Conservation (phyloP, 2,113 vertebrate genomes). For the Todiramphus saurophagus region DNA sequence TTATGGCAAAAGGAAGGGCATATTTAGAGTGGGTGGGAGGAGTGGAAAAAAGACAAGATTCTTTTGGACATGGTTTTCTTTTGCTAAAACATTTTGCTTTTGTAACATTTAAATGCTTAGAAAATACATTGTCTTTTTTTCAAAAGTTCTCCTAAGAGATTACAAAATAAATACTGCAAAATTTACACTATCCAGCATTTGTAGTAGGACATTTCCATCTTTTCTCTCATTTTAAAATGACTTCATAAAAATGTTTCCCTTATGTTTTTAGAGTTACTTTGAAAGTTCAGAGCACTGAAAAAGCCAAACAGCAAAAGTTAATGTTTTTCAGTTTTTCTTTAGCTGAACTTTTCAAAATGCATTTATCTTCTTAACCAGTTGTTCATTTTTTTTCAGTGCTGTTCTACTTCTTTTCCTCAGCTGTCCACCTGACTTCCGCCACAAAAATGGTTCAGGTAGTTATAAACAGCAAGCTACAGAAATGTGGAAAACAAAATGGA, state of each 20-base stretch:
- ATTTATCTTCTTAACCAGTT: neutral
- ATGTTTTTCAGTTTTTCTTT: neutral
- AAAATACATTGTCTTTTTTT: neutral
- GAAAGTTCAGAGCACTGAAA: neutral
- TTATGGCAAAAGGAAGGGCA: neutral
- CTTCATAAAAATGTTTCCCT: neutral
- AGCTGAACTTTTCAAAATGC: neutral
- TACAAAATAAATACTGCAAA: neutral
- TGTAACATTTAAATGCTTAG: neutral
- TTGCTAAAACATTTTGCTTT: neutral
- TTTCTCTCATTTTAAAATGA: neutral
- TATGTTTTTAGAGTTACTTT: neutral
- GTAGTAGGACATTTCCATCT: neutral
- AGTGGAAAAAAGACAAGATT: neutral
- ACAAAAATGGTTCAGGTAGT: neutral
- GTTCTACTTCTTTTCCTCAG: neutral
- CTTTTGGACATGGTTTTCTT: neutral
- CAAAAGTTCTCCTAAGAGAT: neutral
- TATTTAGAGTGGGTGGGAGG: neutral
- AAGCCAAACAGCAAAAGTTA: neutral
- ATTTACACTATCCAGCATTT: neutral
- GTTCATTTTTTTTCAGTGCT: neutral
- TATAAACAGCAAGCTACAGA: neutral
- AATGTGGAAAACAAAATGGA: neutral
- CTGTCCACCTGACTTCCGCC: neutral